These are phyloP conservation scores for Lepus oiostolus DNA, from an alignment of 2,797 vertebrate species.

Conservation along the genomic window DNA sequence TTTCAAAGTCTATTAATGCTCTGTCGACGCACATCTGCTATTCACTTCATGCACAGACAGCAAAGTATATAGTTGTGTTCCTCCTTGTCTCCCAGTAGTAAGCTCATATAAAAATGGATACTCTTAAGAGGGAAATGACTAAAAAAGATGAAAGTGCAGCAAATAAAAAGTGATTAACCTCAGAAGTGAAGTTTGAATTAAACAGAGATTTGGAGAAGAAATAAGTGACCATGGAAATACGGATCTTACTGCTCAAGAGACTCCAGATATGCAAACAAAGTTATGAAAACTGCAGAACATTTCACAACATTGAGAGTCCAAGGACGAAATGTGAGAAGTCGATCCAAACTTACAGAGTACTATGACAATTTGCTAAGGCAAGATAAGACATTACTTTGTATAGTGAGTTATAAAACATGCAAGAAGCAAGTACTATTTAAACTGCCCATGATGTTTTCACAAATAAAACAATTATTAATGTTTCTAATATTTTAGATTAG, in stretches of 20 bases:
- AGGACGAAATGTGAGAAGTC: background rate
- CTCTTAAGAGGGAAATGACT: background rate
- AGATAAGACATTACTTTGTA: slow-evolving; percentile 31
- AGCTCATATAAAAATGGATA: background rate
- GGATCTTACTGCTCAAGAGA: background rate
- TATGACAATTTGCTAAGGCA: background rate
- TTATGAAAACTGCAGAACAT: background rate
- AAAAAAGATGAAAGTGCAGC: background rate
- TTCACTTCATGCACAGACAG: background rate
- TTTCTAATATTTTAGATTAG: slow-evolving; percentile 24
- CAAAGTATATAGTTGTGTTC: background rate
- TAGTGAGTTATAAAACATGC: background rate
- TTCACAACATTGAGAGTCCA: slow-evolving; percentile 20
- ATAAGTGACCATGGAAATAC: background rate
- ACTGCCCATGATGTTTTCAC: background rate
- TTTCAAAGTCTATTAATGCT: background rate
- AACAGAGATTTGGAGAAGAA: slow-evolving; percentile 23
- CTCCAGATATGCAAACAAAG: background rate
- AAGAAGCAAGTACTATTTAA: background rate
- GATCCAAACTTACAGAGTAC: background rate
- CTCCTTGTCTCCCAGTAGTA: background rate
- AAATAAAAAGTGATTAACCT: background rate
- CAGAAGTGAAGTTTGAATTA: background rate
- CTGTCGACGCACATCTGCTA: background rate
- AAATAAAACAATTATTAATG: slow-evolving; percentile 43